Conservation (phyloP, 2,113 vertebrate species). For the Anseranas semipalmata region DNA sequence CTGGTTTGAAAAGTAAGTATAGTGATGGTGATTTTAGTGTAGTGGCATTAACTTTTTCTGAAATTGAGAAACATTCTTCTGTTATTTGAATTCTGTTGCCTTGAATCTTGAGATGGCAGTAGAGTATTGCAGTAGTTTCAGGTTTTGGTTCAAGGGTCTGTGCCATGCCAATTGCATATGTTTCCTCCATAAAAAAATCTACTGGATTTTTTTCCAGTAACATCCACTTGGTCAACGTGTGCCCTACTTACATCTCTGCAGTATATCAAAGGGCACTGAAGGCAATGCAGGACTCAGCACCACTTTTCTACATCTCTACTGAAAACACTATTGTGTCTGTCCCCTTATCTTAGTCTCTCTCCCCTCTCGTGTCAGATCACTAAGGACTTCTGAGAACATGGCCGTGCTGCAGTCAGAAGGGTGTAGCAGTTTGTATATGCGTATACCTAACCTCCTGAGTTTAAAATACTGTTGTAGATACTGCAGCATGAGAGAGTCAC, state of each 20-base stretch:
- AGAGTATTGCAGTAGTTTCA: not conserved
- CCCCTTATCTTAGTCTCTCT: not conserved
- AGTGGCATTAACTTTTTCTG: not conserved
- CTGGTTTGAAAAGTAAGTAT: slow-evolving; percentile 98
- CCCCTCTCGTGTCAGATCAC: not conserved
- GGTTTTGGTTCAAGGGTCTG: not conserved
- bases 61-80: not conserved
- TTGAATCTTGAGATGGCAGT: not conserved
- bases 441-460: not conserved
- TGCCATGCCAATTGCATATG: fast-evolving
- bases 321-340: not conserved
- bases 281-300: not conserved
- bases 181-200: not conserved
- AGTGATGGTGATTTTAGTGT: not conserved
- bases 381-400: not conserved
- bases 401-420: not conserved
- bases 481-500: not conserved
- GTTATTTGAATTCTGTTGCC: not conserved
- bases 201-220: not conserved
- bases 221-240: fast-evolving
- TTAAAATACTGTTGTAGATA: not conserved
- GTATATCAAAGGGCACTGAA: not conserved
- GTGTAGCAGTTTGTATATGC: too few relatives aligned
- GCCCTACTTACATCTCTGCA: fast-evolving
- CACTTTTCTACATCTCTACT: not conserved